Evolutionary conservation across 2,797 vertebrate species (phyloP).

Genomic region (Oreochromis mossambicus): DNA sequence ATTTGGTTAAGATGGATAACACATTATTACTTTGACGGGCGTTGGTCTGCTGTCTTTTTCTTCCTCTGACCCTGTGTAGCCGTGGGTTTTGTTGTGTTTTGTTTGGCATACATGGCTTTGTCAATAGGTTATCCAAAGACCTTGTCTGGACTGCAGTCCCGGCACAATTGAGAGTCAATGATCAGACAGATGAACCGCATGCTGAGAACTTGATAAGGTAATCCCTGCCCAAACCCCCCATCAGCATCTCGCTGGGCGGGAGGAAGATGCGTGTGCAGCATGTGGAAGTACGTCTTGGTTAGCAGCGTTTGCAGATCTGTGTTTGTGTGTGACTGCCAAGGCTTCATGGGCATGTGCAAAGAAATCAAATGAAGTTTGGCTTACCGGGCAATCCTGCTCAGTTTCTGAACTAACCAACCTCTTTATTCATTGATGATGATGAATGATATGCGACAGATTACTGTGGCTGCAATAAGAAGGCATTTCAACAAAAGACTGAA

Average conservation of each 20-base stretch:
- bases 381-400: conserved; percentile 14
- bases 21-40: conserved; percentile 20
- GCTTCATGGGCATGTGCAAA: background rate
- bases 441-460: conserved; percentile 46
- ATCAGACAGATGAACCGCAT: conserved; percentile 68
- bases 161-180: conserved; percentile 73
- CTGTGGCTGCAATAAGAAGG: conserved; percentile 31
- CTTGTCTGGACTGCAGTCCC: conserved; percentile 62
- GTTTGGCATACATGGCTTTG: conserved; percentile 42
- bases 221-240: conserved; percentile 67
- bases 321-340: background rate
- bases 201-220: conserved; percentile 79
- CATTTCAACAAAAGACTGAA: conserved; percentile 58
- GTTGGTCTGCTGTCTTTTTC: background rate
- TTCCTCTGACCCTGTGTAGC: conserved; percentile 4
- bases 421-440: conserved; percentile 56
- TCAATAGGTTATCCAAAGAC: conserved; percentile 82
- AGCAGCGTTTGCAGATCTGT: background rate
- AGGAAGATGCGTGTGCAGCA: conserved; percentile 41
- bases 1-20: conserved; percentile 52
- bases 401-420: conserved; percentile 20
- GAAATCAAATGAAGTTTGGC: conserved; percentile 6
- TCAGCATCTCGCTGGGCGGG: conserved; percentile 53
- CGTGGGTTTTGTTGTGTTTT: conserved; percentile 47
- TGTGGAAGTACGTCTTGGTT: conserved; percentile 36